Base-by-base conservation (phyloP, 2,797 vertebrate species). In the Dendrocincla tyrannina region DNA sequence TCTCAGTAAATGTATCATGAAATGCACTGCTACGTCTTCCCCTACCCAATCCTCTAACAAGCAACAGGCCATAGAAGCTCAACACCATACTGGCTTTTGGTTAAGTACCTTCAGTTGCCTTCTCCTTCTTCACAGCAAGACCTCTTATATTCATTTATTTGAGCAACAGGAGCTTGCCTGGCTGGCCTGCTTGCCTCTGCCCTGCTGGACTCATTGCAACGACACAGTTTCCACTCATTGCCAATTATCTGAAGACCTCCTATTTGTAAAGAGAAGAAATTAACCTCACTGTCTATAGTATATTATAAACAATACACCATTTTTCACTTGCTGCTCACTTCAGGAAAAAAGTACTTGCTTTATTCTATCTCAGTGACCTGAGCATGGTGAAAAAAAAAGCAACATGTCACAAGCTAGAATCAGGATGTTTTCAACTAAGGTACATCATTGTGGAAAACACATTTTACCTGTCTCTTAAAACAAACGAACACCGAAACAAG, bases 1-100 rank as follows among this genome's bases (percentile, higher is more conserved):
- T 37, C 37, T 35, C 13, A 4, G 60, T 2, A 77, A 92, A 56
- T 0, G 0, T 23, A 15, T 24, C 32, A 11, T 0, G 7, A 70
- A 70, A 52, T 30, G 13, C 0, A 0, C 20, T 9, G 30, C 63
- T 76, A 14, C 7, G 4, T 9, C 59, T 55, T 78, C 47, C n/a
- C 23, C 59, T 56, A 59, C 66, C 30, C 33, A 27, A 44, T 30
- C 28, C 41, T 44, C 52, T 13, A 23, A 28, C 13, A 50, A 64
- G 39, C 28, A 49, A 23, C 27, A 50, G 47, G 9, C 39, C 49
- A 18, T 11, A 56, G 16, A 80, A 72, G 4, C 42, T 75, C 53
- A 44, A 15, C 15, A 15, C 10, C 19, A 20, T 18, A 0, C 17
- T 13, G 60, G 24, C 30, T 53, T 32, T 53, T 30, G 32, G 52